phyloP scores from a whole-genome alignment of 1,140 invertebrate species.

The Drosophila setifemur region DNA sequence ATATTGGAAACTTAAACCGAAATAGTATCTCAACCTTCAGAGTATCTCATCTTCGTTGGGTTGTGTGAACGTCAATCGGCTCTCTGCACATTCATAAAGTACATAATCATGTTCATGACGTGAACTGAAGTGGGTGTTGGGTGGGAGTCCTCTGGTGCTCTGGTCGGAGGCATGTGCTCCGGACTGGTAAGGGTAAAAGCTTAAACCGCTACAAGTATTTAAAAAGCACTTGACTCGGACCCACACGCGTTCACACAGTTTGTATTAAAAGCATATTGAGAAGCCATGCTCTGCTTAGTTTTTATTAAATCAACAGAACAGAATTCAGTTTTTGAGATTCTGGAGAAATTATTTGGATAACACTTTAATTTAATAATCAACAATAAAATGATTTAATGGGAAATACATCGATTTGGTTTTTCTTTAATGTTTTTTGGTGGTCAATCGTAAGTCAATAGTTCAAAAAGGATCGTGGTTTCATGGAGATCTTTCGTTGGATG shows the following conservation, averaged over 20 bases:
- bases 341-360: neutral
- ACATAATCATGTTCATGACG: constrained; percentile 79
- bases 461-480: too few relatives aligned
- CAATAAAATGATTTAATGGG: neutral
- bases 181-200: constrained; percentile 59
- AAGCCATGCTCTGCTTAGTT: constrained; percentile 43
- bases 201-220: constrained; percentile 77
- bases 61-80: constrained; percentile 13
- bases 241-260: constrained; percentile 31
- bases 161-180: neutral
- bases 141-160: constrained; percentile 14
- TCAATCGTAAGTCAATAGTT: too few relatives aligned
- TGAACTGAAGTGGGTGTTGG: constrained; percentile 64
- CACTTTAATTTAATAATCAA: neutral
- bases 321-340: constrained; percentile 1
- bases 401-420: neutral
- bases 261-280: constrained; percentile 58
- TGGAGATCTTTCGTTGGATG: too few relatives aligned
- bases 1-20: too few relatives aligned
- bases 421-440: neutral
- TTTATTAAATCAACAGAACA: constrained; percentile 44
- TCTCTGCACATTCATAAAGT: constrained; percentile 74
- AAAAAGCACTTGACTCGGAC: constrained; percentile 65
- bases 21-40: too few relatives aligned
- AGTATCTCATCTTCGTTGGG: constrained; percentile 1